Evolutionary conservation across 2,888 invertebrate genomes (phyloP).

Genomic region (Papilio protenor): DNA sequence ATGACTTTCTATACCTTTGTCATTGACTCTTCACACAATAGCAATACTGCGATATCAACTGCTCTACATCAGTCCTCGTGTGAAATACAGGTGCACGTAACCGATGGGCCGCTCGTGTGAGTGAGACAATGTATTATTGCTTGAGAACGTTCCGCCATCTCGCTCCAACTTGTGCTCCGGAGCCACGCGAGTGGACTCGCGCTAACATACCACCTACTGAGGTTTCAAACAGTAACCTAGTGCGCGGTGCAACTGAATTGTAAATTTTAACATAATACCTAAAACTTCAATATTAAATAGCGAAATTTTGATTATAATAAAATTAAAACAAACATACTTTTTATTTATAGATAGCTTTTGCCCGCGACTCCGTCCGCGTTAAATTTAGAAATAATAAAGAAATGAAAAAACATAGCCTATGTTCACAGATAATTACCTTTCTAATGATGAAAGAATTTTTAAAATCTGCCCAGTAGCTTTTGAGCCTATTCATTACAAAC

Average conservation of each 20-base stretch:
- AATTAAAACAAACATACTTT: too few species aligned
- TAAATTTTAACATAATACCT: background rate
- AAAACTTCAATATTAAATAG: too few species aligned
- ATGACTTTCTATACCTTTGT: background rate
- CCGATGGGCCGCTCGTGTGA: constrained; percentile 16
- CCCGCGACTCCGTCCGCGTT: too few species aligned
- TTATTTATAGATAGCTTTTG: too few species aligned
- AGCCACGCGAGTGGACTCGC: constrained; percentile 64
- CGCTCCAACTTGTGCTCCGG: constrained; percentile 74
- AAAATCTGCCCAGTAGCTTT: too few species aligned
- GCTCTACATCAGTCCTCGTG: background rate
- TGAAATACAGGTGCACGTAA: background rate
- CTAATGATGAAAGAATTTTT: too few species aligned
- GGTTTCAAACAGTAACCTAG: constrained; percentile 80
- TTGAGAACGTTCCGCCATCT: constrained; percentile 7
- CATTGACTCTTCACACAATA: background rate
- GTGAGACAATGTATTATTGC: constrained; percentile 38
- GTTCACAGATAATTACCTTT: too few species aligned
- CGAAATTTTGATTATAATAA: too few species aligned
- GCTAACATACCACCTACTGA: constrained; percentile 80
- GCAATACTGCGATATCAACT: background rate
- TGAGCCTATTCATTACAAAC: too few species aligned
- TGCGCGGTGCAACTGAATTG: constrained; percentile 51
- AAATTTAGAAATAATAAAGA: too few species aligned
- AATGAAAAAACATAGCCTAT: too few species aligned